Percentiles rank a stretch among this genome's conserved stretches.
phyloP scores from a whole-genome alignment of 2,113 vertebrate species.

The Asarcornis scutulata region DNA sequence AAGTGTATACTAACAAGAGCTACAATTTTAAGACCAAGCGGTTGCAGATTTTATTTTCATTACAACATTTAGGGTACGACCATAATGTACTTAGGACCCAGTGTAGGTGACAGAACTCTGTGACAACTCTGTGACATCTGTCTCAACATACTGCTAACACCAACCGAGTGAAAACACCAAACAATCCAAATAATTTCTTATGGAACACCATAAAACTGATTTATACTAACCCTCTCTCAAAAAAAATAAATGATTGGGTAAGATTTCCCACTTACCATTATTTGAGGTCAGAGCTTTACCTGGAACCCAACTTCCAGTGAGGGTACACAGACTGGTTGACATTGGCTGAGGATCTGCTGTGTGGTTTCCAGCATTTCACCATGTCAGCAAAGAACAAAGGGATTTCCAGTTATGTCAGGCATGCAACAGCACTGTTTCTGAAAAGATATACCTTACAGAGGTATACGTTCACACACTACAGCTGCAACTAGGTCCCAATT shows the following conservation, averaged over 20 bases:
- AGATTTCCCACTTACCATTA: background rate
- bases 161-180: background rate
- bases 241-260: background rate
- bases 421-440: background rate
- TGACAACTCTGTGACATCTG: background rate
- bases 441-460: background rate
- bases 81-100: background rate
- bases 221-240: background rate
- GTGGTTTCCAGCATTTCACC: background rate
- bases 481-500: background rate
- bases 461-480: background rate
- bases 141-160: background rate
- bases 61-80: background rate
- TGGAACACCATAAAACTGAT: background rate
- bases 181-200: background rate
- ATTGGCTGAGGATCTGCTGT: accelerated
- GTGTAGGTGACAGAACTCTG: background rate
- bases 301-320: background rate
- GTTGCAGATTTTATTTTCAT: background rate
- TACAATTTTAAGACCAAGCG: background rate
- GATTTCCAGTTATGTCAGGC: background rate
- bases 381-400: background rate
- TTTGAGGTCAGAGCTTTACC: background rate
- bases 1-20: background rate
- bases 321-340: background rate